Percentiles rank a stretch among this genome's conserved stretches.
These are phyloP conservation scores for Batillaria attramentaria DNA, from an alignment of 1,140 invertebrate genomes.

Conservation along the genomic window DNA sequence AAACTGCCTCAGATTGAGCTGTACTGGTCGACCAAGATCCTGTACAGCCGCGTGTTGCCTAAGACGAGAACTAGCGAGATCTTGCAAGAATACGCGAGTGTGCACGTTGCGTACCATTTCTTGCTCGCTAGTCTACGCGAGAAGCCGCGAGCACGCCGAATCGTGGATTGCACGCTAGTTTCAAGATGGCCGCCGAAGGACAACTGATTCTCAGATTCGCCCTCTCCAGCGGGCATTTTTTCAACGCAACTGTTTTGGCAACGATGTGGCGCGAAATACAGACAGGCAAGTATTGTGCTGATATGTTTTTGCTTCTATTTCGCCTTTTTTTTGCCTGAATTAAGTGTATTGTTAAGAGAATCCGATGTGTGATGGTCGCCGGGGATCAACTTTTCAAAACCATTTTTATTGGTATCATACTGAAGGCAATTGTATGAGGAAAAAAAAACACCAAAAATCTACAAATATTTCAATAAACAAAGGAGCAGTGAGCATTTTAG, in stretches of 20 bases:
- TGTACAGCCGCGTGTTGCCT: not conserved
- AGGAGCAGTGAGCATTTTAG: not conserved
- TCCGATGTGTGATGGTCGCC: not conserved
- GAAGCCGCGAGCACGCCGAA: no score
- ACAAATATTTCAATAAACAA: not conserved
- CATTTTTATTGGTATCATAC: not conserved
- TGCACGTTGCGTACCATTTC: not conserved
- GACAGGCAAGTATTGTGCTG: no score
- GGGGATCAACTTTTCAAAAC: not conserved
- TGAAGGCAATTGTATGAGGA: not conserved
- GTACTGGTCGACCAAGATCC: not conserved
- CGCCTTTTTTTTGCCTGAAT: not conserved
- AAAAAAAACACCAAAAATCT: not conserved
- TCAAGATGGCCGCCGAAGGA: not conserved
- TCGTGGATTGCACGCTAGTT: no score
- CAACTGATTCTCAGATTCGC: not conserved
- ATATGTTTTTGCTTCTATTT: not conserved
- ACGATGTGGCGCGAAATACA: no score
- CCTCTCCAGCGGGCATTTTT: not conserved
- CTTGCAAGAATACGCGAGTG: not conserved
- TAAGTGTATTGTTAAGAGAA: not conserved
- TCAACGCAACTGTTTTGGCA: no score
- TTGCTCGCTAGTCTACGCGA: not conserved
- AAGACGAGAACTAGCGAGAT: not conserved
- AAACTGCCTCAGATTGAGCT: not conserved